A percentile compares a stretch with the other conserved stretches of the same genome.
These are phyloP conservation scores for Crossocerus cetratus DNA, from an alignment of 2,888 invertebrate genomes.

Conservation along the genomic window DNA sequence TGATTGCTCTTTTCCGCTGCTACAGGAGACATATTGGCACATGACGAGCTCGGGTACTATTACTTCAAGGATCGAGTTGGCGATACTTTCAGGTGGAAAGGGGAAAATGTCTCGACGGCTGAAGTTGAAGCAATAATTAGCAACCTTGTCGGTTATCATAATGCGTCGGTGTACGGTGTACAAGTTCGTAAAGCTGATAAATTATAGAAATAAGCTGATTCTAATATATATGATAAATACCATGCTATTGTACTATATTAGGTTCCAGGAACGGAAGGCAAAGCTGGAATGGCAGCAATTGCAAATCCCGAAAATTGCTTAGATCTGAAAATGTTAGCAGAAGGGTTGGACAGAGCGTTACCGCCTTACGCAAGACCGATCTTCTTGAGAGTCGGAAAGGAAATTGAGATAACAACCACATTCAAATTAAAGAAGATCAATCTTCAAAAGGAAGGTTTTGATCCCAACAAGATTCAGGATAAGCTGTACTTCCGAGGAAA, in stretches of 20 bases:
- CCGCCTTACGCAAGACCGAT: slow-evolving; percentile 82
- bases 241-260: slow-evolving; percentile 43
- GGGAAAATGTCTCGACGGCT: slow-evolving; percentile 84
- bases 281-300: slow-evolving; percentile 84
- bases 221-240: not conserved
- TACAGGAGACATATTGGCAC: slow-evolving; percentile 80
- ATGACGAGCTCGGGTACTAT: slow-evolving; percentile 82
- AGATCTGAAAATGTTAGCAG: slow-evolving; percentile 75
- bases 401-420: slow-evolving; percentile 83
- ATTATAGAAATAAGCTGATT: slow-evolving; percentile 9
- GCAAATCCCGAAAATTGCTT: slow-evolving; percentile 78
- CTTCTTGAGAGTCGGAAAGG: slow-evolving; percentile 80
- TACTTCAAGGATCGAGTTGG: slow-evolving; percentile 83
- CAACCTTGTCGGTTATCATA: slow-evolving; percentile 82
- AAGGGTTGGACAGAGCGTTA: slow-evolving; percentile 77
- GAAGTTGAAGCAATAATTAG: slow-evolving; percentile 83
- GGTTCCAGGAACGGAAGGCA: slow-evolving; percentile 79
- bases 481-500: slow-evolving; percentile 78
- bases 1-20: not conserved
- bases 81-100: slow-evolving; percentile 83
- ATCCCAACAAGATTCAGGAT: slow-evolving; percentile 78
- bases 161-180: slow-evolving; percentile 96
- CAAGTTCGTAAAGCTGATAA: slow-evolving; percentile 79
- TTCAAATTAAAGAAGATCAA: slow-evolving; percentile 83
- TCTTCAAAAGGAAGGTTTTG: slow-evolving; percentile 82